These are phyloP conservation scores for Troides helena DNA, from an alignment of 2,888 invertebrate species.

Conservation along the genomic window DNA sequence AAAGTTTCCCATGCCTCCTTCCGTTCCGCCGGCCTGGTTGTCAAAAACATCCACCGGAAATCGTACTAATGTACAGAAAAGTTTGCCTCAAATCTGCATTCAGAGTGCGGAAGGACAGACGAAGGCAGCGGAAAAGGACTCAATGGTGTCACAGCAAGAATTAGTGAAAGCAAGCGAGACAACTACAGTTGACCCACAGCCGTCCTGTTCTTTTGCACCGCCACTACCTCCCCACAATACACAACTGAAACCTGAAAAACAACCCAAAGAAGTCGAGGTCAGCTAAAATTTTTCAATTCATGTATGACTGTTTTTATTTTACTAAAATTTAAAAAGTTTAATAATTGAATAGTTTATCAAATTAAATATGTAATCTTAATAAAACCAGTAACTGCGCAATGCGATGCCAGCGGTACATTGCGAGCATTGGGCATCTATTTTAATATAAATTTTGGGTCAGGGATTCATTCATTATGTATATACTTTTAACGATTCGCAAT, in stretches of 20 bases:
- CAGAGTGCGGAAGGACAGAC: slow-evolving; percentile 54
- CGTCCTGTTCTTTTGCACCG: slow-evolving; percentile 67
- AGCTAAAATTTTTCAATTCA: slow-evolving; percentile 45
- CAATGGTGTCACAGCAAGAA: slow-evolving; percentile 46
- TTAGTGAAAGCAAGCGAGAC: slow-evolving; percentile 42
- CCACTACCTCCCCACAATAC: slow-evolving; percentile 46
- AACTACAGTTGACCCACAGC: slow-evolving; percentile 52
- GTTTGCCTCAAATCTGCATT: slow-evolving; percentile 58
- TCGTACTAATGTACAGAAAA: slow-evolving; percentile 44
- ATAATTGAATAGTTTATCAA: slow-evolving; percentile 13
- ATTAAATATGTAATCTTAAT: slow-evolving; percentile 38
- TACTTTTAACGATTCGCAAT: slow-evolving; percentile 16
- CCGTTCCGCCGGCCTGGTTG: slow-evolving; percentile 70
- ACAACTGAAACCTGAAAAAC: slow-evolving; percentile 63
- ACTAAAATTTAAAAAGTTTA: slow-evolving; percentile 11
- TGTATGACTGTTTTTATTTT: slow-evolving; percentile 26
- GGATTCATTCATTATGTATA: slow-evolving; percentile 46
- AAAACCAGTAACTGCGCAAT: slow-evolving; percentile 51
- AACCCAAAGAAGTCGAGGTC: slow-evolving; percentile 75
- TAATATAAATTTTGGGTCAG: slow-evolving; percentile 72
- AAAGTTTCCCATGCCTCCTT: slow-evolving; percentile 62
- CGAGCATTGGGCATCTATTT: slow-evolving; percentile 74
- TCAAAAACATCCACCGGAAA: slow-evolving; percentile 38
- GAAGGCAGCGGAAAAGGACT: slow-evolving; percentile 46
- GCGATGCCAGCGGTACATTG: slow-evolving; percentile 59